phyloP scores from a whole-genome alignment of 2,888 invertebrate genomes.

The Tenthredo scrophulariae region DNA sequence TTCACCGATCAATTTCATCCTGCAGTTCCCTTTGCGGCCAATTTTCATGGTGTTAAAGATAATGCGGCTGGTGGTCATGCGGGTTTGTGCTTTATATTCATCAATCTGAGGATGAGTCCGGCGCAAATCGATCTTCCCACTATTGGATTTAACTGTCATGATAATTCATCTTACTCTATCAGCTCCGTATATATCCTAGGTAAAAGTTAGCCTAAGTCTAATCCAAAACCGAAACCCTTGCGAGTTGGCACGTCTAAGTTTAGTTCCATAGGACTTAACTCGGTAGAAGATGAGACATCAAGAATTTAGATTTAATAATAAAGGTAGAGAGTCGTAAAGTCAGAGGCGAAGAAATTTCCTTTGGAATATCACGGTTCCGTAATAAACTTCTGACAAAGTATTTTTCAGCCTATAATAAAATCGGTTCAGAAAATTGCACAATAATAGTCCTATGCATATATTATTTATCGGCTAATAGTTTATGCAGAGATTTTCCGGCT shows the following conservation, averaged over 20 bases:
- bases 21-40: neutral
- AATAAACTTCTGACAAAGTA: neutral
- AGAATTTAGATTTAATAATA: slow-evolving; percentile 31
- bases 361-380: neutral
- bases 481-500: neutral
- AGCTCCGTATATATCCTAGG: neutral
- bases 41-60: slow-evolving; percentile 9
- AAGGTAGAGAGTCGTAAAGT: neutral
- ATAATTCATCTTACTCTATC: slow-evolving; percentile 15
- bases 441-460: neutral
- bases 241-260: neutral
- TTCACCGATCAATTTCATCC: slow-evolving; percentile 21
- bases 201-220: neutral
- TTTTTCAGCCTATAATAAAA: neutral
- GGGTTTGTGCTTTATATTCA: slow-evolving; percentile 44
- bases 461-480: neutral
- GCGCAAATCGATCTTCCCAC: neutral
- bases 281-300: neutral
- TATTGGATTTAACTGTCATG: slow-evolving; percentile 20
- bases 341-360: neutral
- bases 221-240: neutral
- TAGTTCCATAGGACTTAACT: neutral
- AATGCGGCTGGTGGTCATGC: slow-evolving; percentile 39
- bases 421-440: neutral
- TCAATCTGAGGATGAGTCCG: neutral